Evolutionary conservation across 2,113 vertebrate species (phyloP).

Genomic region (Heterotis niloticus): DNA sequence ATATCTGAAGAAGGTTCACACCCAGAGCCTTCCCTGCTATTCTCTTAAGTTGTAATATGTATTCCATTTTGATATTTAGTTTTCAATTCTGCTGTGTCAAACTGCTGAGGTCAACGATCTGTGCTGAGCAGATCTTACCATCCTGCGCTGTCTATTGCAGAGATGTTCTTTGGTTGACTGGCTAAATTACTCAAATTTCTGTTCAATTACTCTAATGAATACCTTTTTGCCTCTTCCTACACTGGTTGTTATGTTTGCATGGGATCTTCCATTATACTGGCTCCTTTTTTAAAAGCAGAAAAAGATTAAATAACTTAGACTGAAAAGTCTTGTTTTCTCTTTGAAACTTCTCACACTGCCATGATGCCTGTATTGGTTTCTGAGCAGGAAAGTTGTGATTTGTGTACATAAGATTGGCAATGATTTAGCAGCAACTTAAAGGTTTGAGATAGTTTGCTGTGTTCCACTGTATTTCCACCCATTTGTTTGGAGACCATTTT

Average conservation of each 20-base stretch:
- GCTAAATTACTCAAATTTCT: too few species aligned
- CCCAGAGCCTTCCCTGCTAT: background rate
- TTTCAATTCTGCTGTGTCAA: background rate
- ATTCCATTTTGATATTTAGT: background rate
- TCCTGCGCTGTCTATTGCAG: too few species aligned
- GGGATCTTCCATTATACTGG: background rate
- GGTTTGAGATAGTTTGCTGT: background rate
- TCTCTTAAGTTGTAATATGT: background rate
- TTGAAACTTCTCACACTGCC: background rate
- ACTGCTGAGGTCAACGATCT: background rate
- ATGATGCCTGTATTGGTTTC: background rate
- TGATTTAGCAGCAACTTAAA: background rate
- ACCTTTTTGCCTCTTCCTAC: too few species aligned
- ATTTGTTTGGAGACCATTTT: background rate
- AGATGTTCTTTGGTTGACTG: background rate
- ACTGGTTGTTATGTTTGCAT: too few species aligned
- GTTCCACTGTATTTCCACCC: background rate
- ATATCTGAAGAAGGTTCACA: background rate
- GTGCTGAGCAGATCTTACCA: background rate
- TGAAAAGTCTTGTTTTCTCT: background rate
- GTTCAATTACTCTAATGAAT: too few species aligned
- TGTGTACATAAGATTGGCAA: background rate
- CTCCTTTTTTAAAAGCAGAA: background rate
- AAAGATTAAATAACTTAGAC: background rate
- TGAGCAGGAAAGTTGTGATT: background rate